Percentiles rank a stretch among this genome's conserved stretches.
phyloP scores from a whole-genome alignment of 2,888 invertebrate species.

The Acrobasis consociella region DNA sequence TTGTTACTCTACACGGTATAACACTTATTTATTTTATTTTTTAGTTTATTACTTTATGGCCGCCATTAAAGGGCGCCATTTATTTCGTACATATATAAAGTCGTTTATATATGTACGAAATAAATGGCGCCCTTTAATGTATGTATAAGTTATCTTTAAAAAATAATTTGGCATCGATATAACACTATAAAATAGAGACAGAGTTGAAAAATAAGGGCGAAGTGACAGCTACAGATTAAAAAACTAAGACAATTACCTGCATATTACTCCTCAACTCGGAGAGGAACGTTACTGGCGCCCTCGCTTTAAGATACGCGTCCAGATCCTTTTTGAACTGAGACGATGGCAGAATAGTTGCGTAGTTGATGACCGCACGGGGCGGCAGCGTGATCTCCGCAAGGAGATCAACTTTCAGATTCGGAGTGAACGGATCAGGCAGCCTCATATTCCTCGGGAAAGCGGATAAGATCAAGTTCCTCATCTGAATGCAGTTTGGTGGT shows the following conservation, averaged over 20 bases:
- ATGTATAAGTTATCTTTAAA: too few species aligned
- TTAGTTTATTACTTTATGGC: too few species aligned
- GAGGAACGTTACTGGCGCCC: conserved; percentile 97
- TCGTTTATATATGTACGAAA: too few species aligned
- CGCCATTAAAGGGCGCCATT: too few species aligned
- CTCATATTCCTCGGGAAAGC: conserved; percentile 99
- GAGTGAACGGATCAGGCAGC: conserved; percentile 99
- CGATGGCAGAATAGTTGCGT: conserved; percentile 93
- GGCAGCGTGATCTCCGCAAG: conserved; percentile 93
- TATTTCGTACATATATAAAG: too few species aligned
- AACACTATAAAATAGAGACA: too few species aligned
- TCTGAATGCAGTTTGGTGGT: conserved; percentile 99
- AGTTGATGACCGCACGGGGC: conserved; percentile 95
- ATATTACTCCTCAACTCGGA: conserved; percentile 95
- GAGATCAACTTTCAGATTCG: conserved; percentile 97
- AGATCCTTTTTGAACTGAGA: conserved; percentile 96
- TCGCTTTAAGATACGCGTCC: conserved; percentile 97
- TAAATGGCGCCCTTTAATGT: too few species aligned
- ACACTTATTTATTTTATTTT: too few species aligned
- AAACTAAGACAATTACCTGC: conserved; percentile 80
- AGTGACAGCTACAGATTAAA: background rate
- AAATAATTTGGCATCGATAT: too few species aligned
- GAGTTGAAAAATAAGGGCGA: too few species aligned
- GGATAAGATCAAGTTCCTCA: conserved; percentile 98
- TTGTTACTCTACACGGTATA: too few species aligned